Evolutionary conservation across 1,140 invertebrate genomes (phyloP).

Genomic region (Scaptomyza montana): DNA sequence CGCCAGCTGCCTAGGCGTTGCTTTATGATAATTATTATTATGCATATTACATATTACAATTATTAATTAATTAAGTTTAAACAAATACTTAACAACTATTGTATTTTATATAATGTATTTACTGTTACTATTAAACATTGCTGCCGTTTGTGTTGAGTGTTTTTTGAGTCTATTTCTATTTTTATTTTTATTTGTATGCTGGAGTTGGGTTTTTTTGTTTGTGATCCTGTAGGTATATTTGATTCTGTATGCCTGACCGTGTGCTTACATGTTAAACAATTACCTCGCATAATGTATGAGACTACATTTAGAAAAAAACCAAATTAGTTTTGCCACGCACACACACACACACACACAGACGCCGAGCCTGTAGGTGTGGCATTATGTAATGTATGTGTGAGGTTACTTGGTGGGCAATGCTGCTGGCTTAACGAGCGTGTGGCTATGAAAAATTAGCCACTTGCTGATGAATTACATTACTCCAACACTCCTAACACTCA

Average conservation of each 20-base stretch:
- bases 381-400: conserved; percentile 40
- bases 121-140: conserved; percentile 62
- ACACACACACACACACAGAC: conserved; percentile 20
- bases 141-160: conserved; percentile 25
- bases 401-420: conserved; percentile 54
- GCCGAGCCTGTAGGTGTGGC: conserved; percentile 21
- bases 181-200: conserved; percentile 34
- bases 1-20: conserved; percentile 49
- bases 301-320: conserved; percentile 73
- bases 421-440: conserved; percentile 65
- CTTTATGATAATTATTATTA: conserved; percentile 50
- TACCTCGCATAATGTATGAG: conserved; percentile 72
- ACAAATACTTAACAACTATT: conserved; percentile 77
- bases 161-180: conserved; percentile 26
- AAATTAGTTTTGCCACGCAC: conserved; percentile 66
- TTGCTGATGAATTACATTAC: conserved; percentile 72
- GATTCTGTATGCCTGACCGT: conserved; percentile 1
- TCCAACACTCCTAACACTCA: conserved; percentile 67
- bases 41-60: conserved; percentile 74
- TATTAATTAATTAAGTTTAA: conserved; percentile 79
- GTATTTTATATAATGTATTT: conserved; percentile 61
- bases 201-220: conserved; percentile 34
- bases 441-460: conserved; percentile 81
- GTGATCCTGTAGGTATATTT: no score
- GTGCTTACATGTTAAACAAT: conserved; percentile 70